Evolutionary conservation across 2,113 vertebrate species (phyloP).

Genomic region (Actenoides lindsayi): DNA sequence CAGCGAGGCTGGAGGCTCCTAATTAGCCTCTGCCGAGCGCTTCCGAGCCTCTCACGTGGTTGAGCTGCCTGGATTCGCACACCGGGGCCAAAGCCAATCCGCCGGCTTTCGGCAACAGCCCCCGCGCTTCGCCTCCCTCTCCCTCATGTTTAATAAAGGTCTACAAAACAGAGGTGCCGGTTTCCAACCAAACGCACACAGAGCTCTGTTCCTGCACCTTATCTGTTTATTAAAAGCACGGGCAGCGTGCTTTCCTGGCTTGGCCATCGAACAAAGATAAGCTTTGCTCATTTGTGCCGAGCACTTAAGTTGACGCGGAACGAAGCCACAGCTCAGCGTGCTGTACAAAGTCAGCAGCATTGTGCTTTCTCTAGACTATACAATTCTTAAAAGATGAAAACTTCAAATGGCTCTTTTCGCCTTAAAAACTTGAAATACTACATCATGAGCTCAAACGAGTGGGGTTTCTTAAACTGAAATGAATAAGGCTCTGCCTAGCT

Average conservation of each 20-base stretch:
- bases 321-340: fast-evolving
- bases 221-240: not conserved
- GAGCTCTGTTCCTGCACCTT: not conserved
- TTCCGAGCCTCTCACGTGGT: not conserved
- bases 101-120: not conserved
- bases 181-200: not conserved
- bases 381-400: not conserved
- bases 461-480: not conserved
- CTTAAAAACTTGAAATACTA: not conserved
- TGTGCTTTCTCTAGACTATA: not conserved
- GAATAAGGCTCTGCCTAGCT: not conserved
- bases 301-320: not conserved
- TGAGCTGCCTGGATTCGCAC: not conserved
- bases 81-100: not conserved
- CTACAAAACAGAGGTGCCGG: not conserved
- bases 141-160: not conserved
- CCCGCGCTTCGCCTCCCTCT: not conserved
- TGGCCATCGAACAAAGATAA: not conserved
- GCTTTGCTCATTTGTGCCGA: not conserved
- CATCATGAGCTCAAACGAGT: not conserved
- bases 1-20: not conserved
- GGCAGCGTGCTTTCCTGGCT: not conserved
- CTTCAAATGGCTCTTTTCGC: not conserved
- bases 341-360: not conserved
- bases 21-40: not conserved